A percentile compares a stretch with the other conserved stretches of the same genome.
phyloP scores from a whole-genome alignment of 2,797 vertebrate species.

The Tympanoctomys barrerae region DNA sequence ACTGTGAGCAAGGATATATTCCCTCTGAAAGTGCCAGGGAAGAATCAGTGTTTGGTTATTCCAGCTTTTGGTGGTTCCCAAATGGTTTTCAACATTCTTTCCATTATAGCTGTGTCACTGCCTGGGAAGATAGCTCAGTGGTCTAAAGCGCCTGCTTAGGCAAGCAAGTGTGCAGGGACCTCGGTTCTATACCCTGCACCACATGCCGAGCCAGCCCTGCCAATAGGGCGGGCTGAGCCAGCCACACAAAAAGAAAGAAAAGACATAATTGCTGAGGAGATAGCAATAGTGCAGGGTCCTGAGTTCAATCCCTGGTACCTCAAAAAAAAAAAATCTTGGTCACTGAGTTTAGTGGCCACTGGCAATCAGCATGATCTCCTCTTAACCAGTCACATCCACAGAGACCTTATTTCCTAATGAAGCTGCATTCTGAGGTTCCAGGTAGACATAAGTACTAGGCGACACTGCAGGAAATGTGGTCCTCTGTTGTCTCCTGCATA shows the following conservation, averaged over 20 bases:
- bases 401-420: background rate
- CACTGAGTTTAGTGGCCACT: background rate
- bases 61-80: background rate
- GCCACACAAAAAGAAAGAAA: too few relatives aligned
- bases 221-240: too few relatives aligned
- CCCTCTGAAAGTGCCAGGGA: background rate
- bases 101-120: accelerated
- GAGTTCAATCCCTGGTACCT: too few relatives aligned
- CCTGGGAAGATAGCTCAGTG: too few relatives aligned
- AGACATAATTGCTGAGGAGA: too few relatives aligned
- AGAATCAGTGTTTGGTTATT: background rate
- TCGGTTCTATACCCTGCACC: too few relatives aligned
- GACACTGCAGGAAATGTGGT: accelerated
- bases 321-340: background rate
- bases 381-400: background rate
- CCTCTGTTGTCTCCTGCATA: too few relatives aligned
- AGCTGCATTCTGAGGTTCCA: background rate
- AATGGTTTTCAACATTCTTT: accelerated
- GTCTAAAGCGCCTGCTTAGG: too few relatives aligned
- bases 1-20: accelerated
- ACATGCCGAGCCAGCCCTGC: too few relatives aligned
- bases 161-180: too few relatives aligned
- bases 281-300: too few relatives aligned
- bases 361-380: accelerated
- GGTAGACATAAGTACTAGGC: too few relatives aligned